Evolutionary conservation across 2,888 invertebrate species (phyloP).

Genomic region (Hydroisotoma schaefferi): DNA sequence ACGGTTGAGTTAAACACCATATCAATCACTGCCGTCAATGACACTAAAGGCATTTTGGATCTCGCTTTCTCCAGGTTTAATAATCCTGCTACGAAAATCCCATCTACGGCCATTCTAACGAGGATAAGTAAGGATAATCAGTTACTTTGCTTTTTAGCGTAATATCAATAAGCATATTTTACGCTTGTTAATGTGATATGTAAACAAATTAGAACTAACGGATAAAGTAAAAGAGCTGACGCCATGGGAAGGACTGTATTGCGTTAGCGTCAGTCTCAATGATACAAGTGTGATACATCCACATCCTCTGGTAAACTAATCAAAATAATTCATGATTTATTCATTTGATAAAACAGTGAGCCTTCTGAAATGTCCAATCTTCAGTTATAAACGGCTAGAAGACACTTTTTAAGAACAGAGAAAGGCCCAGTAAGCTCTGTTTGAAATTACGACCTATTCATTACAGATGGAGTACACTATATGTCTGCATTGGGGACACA

Average conservation of each 20-base stretch:
- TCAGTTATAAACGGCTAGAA: too few species aligned
- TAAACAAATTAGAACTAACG: slow-evolving; percentile 21
- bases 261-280: slow-evolving; percentile 36
- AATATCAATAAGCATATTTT: too few species aligned
- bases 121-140: slow-evolving; percentile 33
- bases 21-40: slow-evolving; percentile 30
- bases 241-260: slow-evolving; percentile 42
- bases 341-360: too few species aligned
- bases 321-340: background rate
- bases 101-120: slow-evolving; percentile 24
- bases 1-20: slow-evolving; percentile 36
- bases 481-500: slow-evolving; percentile 40
- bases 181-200: too few species aligned
- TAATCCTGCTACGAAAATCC: background rate
- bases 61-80: slow-evolving; percentile 13
- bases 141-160: too few species aligned
- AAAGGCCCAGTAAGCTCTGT: too few species aligned
- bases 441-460: background rate
- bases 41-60: slow-evolving; percentile 39
- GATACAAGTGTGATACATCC: slow-evolving; percentile 35
- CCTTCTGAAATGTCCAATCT: too few species aligned
- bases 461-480: slow-evolving; percentile 38
- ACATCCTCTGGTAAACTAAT: background rate
- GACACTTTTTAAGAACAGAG: too few species aligned
- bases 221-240: slow-evolving; percentile 6